Base-by-base conservation (phyloP, 2,888 invertebrate species). In the Pandemis cinnamomeana region DNA sequence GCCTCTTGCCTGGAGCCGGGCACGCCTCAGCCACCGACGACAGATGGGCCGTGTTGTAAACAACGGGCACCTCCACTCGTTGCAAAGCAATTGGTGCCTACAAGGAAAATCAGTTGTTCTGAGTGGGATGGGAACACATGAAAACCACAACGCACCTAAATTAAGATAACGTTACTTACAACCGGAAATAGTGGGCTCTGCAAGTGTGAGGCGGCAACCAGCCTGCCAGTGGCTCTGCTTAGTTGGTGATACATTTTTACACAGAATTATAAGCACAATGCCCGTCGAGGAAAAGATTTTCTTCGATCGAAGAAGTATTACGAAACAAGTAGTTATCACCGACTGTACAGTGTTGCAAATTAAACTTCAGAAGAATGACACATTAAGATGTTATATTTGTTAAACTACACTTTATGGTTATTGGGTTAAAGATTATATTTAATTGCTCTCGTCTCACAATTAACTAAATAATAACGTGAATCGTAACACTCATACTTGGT, bases 191-290 rank as follows among this genome's bases (percentile, higher is more conserved):
- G 89, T 81, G 94, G 94, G 67, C 83, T 86, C 80, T 94, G 94
- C 76, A 94, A 80, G 78, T 91, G 83, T 48, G 89, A 82, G 67
- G 94, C 86, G 75, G 90, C 85, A 11, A 92, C 86, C 75, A 94
- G 86, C 83, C 94, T 89, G 77, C 94, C 94, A 69, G 92, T 89
- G 67, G 89, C 78, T 88, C 84, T 91, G 86, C 89, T 88, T 55
- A 93, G 84, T 86, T 94, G 93, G 80, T 94, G 91, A 82, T 92
- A 94, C 94, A 94, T 94, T 84, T 88, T 90, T 55, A 67, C 74
- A 77, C 68, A 77, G 60, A 53, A 67, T 74, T 74, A 68, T 70
- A 69, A 70, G 27, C 42, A 53, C 58, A 51, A 13, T 48, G 61
- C 61, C 70, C 55, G 44, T 20, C 36, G 46, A 71, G 67, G 68